Conservation (phyloP, 2,888 invertebrate species). For the Phania funesta region DNA sequence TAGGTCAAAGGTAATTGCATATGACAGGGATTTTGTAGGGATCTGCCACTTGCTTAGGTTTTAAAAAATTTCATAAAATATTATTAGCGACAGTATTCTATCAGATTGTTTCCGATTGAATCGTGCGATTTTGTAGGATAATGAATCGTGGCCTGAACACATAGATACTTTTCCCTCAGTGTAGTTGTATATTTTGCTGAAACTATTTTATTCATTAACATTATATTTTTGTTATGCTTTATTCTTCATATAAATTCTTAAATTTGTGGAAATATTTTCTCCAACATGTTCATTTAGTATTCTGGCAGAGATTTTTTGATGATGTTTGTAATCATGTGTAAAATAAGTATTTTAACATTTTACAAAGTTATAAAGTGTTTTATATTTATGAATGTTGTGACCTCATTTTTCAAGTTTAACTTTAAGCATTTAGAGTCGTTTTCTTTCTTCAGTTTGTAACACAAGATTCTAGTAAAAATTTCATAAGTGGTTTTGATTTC, state of each 20-base stretch:
- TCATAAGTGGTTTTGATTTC: conserved; percentile 3
- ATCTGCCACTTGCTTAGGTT: no score
- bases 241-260: neutral
- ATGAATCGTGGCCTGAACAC: no score
- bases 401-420: conserved; percentile 36
- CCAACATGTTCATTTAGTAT: neutral
- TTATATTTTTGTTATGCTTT: no score
- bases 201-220: neutral
- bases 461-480: conserved; percentile 1
- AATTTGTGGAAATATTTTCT: neutral
- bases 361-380: conserved; percentile 5
- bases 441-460: neutral
- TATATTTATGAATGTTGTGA: conserved; percentile 17
- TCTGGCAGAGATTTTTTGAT: conserved; percentile 18
- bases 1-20: no score
- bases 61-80: no score
- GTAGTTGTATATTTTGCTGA: neutral
- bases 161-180: no score
- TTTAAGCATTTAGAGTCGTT: neutral
- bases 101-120: no score
- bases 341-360: conserved; percentile 14
- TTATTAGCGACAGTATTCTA: no score
- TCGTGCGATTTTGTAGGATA: no score
- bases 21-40: no score
- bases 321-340: conserved; percentile 11